These are phyloP conservation scores for Olivierus martensii DNA, from an alignment of 1,140 invertebrate species.

Conservation along the genomic window DNA sequence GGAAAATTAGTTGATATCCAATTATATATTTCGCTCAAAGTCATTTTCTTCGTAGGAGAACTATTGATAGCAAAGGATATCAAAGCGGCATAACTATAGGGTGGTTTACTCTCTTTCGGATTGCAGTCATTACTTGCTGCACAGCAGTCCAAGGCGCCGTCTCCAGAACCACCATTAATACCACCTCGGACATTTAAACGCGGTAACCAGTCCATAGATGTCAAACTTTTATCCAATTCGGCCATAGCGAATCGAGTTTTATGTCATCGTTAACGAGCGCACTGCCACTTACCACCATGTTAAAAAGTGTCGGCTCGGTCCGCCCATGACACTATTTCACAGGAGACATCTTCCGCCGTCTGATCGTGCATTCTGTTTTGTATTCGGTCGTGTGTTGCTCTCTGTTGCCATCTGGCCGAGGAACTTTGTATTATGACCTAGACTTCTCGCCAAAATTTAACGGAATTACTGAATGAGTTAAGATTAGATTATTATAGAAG, in stretches of 20 bases:
- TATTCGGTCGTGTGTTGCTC: no score
- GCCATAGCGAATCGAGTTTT: conserved; percentile 21
- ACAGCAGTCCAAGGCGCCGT: conserved; percentile 16
- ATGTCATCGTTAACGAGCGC: no score
- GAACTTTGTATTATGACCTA: no score
- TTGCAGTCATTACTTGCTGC: conserved; percentile 10
- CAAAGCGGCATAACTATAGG: conserved; percentile 52
- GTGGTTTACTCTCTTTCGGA: conserved; percentile 37
- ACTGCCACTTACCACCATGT: no score
- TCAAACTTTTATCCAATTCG: conserved; percentile 37
- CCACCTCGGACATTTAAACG: conserved; percentile 32
- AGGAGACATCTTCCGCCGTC: no score
- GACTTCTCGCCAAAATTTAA: no score
- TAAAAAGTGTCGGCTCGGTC: no score
- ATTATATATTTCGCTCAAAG: conserved; percentile 37
- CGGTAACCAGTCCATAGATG: conserved; percentile 42
- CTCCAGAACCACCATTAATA: conserved; percentile 13
- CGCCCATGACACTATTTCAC: no score
- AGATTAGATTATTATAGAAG: no score
- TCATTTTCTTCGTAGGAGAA: conserved; percentile 40
- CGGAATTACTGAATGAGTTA: no score
- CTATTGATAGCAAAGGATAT: conserved; percentile 56
- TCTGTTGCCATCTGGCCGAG: no score
- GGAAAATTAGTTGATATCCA: conserved; percentile 39
- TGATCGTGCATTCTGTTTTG: no score